Percentiles rank a stretch among this genome's conserved stretches.
These are phyloP conservation scores for Aspidiotus destructor DNA, from an alignment of 2,888 invertebrate genomes.

Conservation along the genomic window DNA sequence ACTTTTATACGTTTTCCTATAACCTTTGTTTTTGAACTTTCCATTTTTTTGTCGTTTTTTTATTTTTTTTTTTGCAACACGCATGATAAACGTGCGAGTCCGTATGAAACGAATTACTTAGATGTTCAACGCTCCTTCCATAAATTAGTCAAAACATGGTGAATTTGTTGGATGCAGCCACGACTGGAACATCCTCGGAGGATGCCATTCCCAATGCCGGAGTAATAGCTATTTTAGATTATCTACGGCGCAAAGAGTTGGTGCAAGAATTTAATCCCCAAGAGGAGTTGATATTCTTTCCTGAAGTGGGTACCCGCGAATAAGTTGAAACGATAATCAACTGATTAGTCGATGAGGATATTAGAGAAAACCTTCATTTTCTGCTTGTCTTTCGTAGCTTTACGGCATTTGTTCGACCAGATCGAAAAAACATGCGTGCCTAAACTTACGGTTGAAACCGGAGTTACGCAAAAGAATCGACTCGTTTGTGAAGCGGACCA, in stretches of 20 bases:
- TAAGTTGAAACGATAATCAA: background rate
- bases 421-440: conserved; percentile 7
- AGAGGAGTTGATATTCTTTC: conserved; percentile 16
- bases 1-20: too few relatives aligned
- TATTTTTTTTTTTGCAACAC: too few relatives aligned
- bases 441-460: conserved; percentile 7
- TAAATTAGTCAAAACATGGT: too few relatives aligned
- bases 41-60: too few relatives aligned
- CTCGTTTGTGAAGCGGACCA: conserved; percentile 11
- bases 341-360: background rate
- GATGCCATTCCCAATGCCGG: too few relatives aligned
- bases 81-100: too few relatives aligned
- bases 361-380: background rate
- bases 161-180: too few relatives aligned
- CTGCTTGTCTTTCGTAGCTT: conserved; percentile 3
- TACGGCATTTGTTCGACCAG: conserved; percentile 17
- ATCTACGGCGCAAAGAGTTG: background rate
- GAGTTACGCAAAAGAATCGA: conserved; percentile 7
- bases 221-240: background rate
- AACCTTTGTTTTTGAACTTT: too few relatives aligned
- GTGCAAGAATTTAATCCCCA: background rate
- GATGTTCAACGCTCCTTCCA: too few relatives aligned
- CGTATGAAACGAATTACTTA: too few relatives aligned
- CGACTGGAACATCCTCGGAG: too few relatives aligned
- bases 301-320: conserved; percentile 6